Conservation (phyloP, 2,113 vertebrate genomes). For the Leucosticte australis region DNA sequence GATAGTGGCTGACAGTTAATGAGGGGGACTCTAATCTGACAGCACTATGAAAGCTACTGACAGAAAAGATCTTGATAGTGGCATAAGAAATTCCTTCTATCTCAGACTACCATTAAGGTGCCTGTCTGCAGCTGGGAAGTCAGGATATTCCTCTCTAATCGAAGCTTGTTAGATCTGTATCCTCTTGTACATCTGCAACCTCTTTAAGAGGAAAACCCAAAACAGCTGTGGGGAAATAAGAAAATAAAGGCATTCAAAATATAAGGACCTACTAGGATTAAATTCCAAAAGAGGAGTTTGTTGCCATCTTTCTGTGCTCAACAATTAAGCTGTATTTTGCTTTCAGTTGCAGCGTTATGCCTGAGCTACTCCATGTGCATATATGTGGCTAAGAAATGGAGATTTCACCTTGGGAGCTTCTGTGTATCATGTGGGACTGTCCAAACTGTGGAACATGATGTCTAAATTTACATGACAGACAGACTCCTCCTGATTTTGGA, state of each 20-base stretch:
- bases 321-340: not conserved
- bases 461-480: not conserved
- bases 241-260: not conserved
- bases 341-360: not conserved
- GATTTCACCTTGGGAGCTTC: not conserved
- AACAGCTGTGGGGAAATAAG: not conserved
- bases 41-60: constrained; percentile 44
- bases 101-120: not conserved
- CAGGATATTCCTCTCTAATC: not conserved
- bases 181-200: not conserved
- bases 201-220: not conserved
- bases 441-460: not conserved
- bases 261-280: not conserved
- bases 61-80: constrained; percentile 33
- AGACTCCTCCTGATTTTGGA: not conserved
- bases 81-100: constrained; percentile 37
- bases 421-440: not conserved
- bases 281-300: not conserved
- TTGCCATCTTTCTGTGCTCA: not conserved
- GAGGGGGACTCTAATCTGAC: constrained; percentile 51
- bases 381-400: not conserved
- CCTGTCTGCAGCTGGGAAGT: not conserved
- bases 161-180: not conserved
- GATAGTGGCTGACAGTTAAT: constrained; percentile 51
- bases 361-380: not conserved